These are phyloP conservation scores for Mesembrinibis cayennensis DNA, from an alignment of 2,113 vertebrate genomes.

Conservation along the genomic window DNA sequence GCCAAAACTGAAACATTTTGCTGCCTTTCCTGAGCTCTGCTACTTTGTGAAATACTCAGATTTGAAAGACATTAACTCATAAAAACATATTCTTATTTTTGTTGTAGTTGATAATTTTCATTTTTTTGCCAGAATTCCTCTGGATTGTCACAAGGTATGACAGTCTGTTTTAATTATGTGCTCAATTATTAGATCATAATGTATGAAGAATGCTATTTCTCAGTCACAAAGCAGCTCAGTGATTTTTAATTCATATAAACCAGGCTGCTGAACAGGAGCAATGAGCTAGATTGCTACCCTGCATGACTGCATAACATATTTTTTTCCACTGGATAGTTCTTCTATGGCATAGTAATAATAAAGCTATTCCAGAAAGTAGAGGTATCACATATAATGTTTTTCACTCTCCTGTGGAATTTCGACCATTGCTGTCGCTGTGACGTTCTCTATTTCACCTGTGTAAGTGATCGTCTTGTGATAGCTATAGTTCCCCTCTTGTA, in stretches of 20 bases:
- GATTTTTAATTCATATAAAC: not conserved
- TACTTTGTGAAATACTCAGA: not conserved
- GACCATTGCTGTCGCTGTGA: not conserved
- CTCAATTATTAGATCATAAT: not conserved
- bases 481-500: not conserved
- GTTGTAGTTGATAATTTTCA: not conserved
- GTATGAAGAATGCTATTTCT: not conserved
- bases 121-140: not conserved
- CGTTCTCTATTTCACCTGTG: not conserved
- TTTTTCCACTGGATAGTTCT: not conserved
- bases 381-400: accelerated
- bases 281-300: not conserved
- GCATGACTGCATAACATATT: not conserved
- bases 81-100: not conserved
- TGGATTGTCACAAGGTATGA: not conserved
- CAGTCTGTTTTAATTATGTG: not conserved
- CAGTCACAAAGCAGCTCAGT: not conserved
- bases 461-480: not conserved
- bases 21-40: not conserved
- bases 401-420: not conserved
- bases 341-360: not conserved
- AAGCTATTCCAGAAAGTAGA: not conserved
- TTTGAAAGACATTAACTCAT: not conserved
- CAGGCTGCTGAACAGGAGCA: not conserved
- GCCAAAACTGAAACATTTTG: not conserved